Base-by-base conservation (phyloP, 2,888 invertebrate genomes). In the Eurytoma californica region DNA sequence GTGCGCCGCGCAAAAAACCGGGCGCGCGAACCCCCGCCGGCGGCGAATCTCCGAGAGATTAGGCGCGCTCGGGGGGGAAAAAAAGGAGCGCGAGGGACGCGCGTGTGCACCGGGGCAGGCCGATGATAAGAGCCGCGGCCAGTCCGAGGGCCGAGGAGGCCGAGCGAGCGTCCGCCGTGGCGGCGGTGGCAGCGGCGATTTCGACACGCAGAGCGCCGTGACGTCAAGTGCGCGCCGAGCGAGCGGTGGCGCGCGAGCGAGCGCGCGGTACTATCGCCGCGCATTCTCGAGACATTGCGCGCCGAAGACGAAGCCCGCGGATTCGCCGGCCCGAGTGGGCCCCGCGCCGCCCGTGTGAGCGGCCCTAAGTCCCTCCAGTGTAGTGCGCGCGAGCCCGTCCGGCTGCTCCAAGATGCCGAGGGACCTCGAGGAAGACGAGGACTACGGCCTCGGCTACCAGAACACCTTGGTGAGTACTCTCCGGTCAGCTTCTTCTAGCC, bases 391-490 rank as follows among this genome's bases (percentile, higher is more conserved):
- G 12, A 14, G 28, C 53, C 47, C 53, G 53, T 3, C 3, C 16
- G 14, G 16, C 53, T 14, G 53, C 53, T n/a, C 14, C 53, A 70
- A 18, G 16, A 78, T 79, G 81, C 30, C 68, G 58, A 5, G 55
- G 67, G 72, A 28, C 70, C 65, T 67, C 53, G 92, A 91, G 2
- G 92, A 93, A 85, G 93, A 94, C 85, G 93, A 93, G 85, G 93
- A 93, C 84, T 91, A 93, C 79, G 94, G 94, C 79, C 90, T 95
- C 86, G 95, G 95, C 72, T 94, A 94, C 86, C 94, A 94, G 88
- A 93, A 94, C 84, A 94, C 94, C 63, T 92, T 94, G 93, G 94
- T 94, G 86, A 93, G 93, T 92, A 65, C 12, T 24, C 60, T 49
- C 51, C 24, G n/a, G 16, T 72, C 61, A 9, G 39, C 39, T 39